Conservation (phyloP, 1,140 invertebrate species). For the Littorina saxatilis region DNA sequence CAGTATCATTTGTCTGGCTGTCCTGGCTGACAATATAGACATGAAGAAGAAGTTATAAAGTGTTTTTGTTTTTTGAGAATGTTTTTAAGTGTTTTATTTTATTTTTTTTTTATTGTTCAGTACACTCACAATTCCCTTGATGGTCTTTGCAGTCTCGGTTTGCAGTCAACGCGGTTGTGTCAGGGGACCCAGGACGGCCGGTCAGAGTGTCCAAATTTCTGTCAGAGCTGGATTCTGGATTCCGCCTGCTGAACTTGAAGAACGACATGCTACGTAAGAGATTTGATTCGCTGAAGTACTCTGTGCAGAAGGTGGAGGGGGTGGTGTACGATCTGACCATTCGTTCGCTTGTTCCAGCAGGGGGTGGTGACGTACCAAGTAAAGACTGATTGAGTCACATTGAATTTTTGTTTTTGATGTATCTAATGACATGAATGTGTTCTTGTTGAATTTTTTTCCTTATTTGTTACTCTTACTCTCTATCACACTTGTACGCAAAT, state of each 20-base stretch:
- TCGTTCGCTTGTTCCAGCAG: slow-evolving; percentile 80
- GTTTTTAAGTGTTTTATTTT: no score
- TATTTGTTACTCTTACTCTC: background rate
- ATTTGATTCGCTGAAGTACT: slow-evolving; percentile 94
- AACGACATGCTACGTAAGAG: slow-evolving; percentile 92
- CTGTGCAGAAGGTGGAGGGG: slow-evolving; percentile 96
- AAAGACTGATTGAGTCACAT: background rate
- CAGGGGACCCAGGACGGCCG: slow-evolving; percentile 88
- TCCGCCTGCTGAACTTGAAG: slow-evolving; percentile 91
- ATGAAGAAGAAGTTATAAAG: no score
- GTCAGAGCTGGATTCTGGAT: slow-evolving; percentile 90
- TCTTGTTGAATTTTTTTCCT: no score
- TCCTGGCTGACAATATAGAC: no score
- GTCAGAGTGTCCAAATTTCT: slow-evolving; percentile 90
- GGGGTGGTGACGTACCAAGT: slow-evolving; percentile 43
- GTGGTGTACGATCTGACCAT: slow-evolving; percentile 95
- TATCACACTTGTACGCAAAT: background rate
- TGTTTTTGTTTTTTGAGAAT: no score
- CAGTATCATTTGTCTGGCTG: no score
- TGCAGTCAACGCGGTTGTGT: slow-evolving; percentile 91
- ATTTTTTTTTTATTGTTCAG: no score
- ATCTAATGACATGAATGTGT: no score
- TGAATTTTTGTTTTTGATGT: no score
- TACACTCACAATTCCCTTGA: no score
- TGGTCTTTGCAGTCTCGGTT: slow-evolving; percentile 79